Evolutionary conservation across 2,797 vertebrate genomes (phyloP), one percentile per base, ranked within the genome.

Genomic region (Halcyon chelicuti): DNA sequence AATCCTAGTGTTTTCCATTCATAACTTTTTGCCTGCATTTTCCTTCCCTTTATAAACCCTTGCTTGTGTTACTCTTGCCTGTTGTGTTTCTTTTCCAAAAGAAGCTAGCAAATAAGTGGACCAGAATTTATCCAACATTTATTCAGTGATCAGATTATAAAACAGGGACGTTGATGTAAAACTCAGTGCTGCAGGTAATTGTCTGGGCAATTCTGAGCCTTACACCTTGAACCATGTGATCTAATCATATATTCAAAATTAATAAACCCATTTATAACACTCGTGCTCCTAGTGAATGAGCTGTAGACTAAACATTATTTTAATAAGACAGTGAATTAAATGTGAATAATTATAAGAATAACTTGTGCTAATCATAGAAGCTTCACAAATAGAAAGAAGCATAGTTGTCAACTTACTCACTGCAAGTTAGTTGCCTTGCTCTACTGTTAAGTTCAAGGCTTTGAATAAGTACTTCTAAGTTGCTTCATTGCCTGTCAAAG

Each of bases 291-390:
- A 44, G 75, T 96, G 89, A 95, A 89, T 91, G 71, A 95, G 57
- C 78, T 94, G 75, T 72, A 93, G 87, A 90, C 85, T 80, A 94
- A 89, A 83, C 89, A 91, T 77, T 93, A 88, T 90, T 94, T 95
- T 92, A 94, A 94, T 88, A 95, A 74, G 67, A 65, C 8, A 2
- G 12, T 85, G 61, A 93, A 94, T 93, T 91, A 92, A 92, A 93
- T 92, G 55, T 83, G 81, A 94, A 91, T 94, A 94, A 96, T 93
- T 94, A 42, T 49, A 72, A 87, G 89, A 93, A 68, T 89, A 83
- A 91, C 74, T 93, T 76, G 70, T 91, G 82, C 73, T 94, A 92
- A 86, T 94, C 72, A 70, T 66, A 37, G 72, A 80, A 80, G 6
- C 2, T 79, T 95, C 85, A 73, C 57, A 70, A 96, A 90, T 55